These are phyloP conservation scores for Numenius arquata DNA, from an alignment of 2,113 vertebrate genomes.

Conservation along the genomic window DNA sequence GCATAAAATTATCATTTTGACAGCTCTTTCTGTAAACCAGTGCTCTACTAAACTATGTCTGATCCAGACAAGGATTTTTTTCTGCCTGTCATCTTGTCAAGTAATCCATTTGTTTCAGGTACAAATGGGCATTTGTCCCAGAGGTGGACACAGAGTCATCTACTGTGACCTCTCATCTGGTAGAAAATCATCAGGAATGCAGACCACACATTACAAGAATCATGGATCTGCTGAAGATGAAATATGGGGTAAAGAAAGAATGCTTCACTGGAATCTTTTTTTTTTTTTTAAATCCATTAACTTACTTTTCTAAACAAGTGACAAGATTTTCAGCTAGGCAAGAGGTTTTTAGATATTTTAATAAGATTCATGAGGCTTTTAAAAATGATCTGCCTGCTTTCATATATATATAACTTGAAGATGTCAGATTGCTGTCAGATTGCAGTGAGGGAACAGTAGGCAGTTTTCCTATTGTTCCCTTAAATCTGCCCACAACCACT, in stretches of 20 bases:
- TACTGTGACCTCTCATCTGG: slow-evolving; percentile 70
- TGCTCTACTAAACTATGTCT: neutral
- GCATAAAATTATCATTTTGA: neutral
- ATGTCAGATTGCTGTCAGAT: neutral
- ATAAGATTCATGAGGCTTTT: neutral
- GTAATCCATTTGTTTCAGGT: slow-evolving; percentile 74
- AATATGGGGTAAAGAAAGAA: slow-evolving; percentile 80
- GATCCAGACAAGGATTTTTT: neutral
- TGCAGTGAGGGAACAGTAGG: neutral
- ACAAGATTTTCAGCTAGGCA: neutral
- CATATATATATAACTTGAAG: neutral
- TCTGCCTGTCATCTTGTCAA: neutral
- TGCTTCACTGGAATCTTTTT: neutral
- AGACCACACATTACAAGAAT: slow-evolving; percentile 84
- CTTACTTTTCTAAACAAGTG: neutral
- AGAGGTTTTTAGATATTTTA: neutral
- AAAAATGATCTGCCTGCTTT: neutral
- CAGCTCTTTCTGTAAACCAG: neutral
- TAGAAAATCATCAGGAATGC: slow-evolving; percentile 88
- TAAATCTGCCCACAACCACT: neutral
- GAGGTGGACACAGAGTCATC: slow-evolving; percentile 87
- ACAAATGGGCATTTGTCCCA: slow-evolving; percentile 97
- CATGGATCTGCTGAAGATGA: slow-evolving; percentile 81
- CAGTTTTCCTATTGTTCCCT: neutral
- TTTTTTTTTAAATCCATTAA: neutral